Evolutionary conservation across 2,797 vertebrate species (phyloP), one percentile per base, ranked within the genome.

Genomic region (Neosalanx taihuensis): DNA sequence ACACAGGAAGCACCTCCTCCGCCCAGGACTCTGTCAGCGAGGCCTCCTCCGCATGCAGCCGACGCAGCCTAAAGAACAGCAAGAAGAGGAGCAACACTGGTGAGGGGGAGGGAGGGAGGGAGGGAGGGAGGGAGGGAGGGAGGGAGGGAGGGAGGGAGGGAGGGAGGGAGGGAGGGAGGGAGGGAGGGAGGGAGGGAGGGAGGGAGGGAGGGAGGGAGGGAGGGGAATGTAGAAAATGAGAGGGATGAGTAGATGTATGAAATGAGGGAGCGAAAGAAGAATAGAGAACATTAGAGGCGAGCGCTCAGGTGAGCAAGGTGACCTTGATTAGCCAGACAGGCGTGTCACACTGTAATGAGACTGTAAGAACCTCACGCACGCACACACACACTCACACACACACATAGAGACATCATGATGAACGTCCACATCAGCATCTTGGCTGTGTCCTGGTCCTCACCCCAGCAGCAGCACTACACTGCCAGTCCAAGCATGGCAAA

Each of bases 11-110:
- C 0, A 95, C 96, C 0, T 98, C 92, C 15, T 99, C 97, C 0
- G 94, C 98, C 0, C 98, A 97, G 85, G 98, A 99, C 86, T 99
- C 98, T 66, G 94, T 95, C 89, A 99, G 97, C 0, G 97, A 99
- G 82, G 95, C 98, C 87, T 97, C 96, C 89, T 94, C 94, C 75
- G 96, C 95, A 0, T 10, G 64, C 13, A 91, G 96, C 0, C 87
- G 93, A 15, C 83, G 97, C 29, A 93, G 97, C 70, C 97, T 95
- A 74, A 94, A 97, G 81, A 97, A 96, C 88, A 93, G 90, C 84
- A 93, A 96, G n/a, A 99, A 99, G 92, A 98, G 95, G 76, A 67
- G 41, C 46, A 49, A 29, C 37, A 66, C 3, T 30, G 46, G 30
- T 33, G 15, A 15, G 29, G 12, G 31, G 10, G 13, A 17, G 3